phyloP scores from a whole-genome alignment of 1,140 invertebrate species.

The Drosophila kepulauana region DNA sequence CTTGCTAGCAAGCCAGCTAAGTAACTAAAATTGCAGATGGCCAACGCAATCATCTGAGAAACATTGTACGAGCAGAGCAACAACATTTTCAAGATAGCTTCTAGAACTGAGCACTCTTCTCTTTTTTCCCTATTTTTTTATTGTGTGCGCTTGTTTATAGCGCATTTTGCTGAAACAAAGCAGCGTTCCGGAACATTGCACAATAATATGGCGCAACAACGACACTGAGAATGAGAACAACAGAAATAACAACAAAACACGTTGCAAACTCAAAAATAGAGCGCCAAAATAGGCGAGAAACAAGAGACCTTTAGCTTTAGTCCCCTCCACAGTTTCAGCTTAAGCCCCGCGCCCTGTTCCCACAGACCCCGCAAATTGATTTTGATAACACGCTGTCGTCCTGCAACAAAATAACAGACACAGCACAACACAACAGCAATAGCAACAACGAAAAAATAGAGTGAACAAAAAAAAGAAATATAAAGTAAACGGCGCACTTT shows the following conservation, averaged over 20 bases:
- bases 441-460: conserved; percentile 39
- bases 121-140: too few species aligned
- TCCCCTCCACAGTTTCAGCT: neutral
- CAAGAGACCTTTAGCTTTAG: conserved; percentile 5
- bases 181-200: conserved; percentile 81
- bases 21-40: conserved; percentile 44
- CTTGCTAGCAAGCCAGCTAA: neutral
- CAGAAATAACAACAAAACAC: conserved; percentile 29
- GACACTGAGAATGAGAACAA: conserved; percentile 33
- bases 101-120: conserved; percentile 35
- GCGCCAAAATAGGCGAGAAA: conserved; percentile 75
- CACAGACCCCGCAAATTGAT: conserved; percentile 64
- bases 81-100: conserved; percentile 28
- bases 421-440: neutral
- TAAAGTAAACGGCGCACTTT: conserved; percentile 67
- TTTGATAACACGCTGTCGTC: conserved; percentile 62
- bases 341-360: neutral
- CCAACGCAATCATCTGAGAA: conserved; percentile 68
- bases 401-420: neutral
- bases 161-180: conserved; percentile 79
- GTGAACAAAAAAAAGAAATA: conserved; percentile 13
- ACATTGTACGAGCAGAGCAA: conserved; percentile 53
- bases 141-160: conserved; percentile 68
- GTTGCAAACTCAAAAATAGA: conserved; percentile 77
- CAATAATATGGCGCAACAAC: conserved; percentile 63